Conservation (phyloP, 2,888 invertebrate species). For the Latrodectus hesperus region DNA sequence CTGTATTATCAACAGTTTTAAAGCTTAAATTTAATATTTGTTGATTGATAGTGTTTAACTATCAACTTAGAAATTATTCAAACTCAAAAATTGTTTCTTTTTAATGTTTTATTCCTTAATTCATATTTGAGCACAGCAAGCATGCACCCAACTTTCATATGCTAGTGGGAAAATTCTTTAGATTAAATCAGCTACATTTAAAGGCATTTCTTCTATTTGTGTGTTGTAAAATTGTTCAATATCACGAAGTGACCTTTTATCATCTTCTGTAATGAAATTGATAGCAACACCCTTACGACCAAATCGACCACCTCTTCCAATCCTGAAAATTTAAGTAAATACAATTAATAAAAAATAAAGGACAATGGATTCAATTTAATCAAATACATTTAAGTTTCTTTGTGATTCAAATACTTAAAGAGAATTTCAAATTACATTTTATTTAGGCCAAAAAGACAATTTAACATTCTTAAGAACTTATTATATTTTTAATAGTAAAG, state of each 20-base stretch:
- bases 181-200: slow-evolving; percentile 99
- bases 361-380: not conserved
- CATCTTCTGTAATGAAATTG: slow-evolving; percentile 97
- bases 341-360: not conserved
- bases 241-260: slow-evolving; percentile 94
- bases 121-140: slow-evolving; percentile 64
- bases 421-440: too few relatives aligned
- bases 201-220: slow-evolving; percentile 99
- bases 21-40: slow-evolving; percentile 34
- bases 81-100: slow-evolving; percentile 12
- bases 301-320: slow-evolving; percentile 99
- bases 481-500: too few relatives aligned
- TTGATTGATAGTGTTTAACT: slow-evolving; percentile 13
- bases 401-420: too few relatives aligned
- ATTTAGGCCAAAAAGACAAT: too few relatives aligned
- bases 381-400: too few relatives aligned
- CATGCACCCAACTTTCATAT: slow-evolving; percentile 63
- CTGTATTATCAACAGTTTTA: slow-evolving; percentile 34
- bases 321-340: slow-evolving; percentile 79
- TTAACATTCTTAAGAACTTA: too few relatives aligned
- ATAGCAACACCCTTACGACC: slow-evolving; percentile 99
- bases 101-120: slow-evolving; percentile 53
- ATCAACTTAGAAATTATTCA: slow-evolving; percentile 41
- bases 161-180: slow-evolving; percentile 77
- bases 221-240: slow-evolving; percentile 99